phyloP scores from a whole-genome alignment of 1,140 invertebrate genomes.

The Lucilia cuprina region DNA sequence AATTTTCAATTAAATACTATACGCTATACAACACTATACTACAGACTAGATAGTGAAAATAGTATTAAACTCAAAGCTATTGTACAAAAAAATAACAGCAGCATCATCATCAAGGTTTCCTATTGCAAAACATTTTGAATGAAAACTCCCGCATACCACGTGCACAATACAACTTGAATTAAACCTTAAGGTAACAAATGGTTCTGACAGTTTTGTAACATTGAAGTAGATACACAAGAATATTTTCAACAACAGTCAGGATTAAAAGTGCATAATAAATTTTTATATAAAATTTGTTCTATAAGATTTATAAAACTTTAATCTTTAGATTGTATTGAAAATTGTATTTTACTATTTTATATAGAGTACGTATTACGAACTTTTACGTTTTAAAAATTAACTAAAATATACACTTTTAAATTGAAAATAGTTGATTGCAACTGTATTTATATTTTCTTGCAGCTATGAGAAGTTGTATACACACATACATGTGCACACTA shows the following conservation, averaged over 20 bases:
- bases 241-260: neutral
- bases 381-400: too few species aligned
- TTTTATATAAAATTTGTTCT: too few species aligned
- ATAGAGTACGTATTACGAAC: too few species aligned
- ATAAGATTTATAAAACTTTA: too few species aligned
- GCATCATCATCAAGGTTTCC: neutral
- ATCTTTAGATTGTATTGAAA: too few species aligned
- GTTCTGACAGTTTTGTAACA: neutral
- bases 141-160: constrained; percentile 5
- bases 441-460: neutral
- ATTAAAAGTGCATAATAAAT: neutral
- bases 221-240: neutral
- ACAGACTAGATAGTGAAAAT: neutral
- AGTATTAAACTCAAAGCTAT: neutral
- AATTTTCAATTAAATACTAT: constrained; percentile 1
- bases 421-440: neutral
- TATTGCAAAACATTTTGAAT: neutral
- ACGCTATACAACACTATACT: neutral
- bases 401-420: neutral
- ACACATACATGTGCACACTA: neutral
- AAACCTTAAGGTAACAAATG: constrained; percentile 1
- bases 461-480: neutral
- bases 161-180: neutral
- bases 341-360: too few species aligned
- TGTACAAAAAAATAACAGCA: neutral